Evolutionary conservation across 2,888 invertebrate genomes (phyloP), one percentile per base, ranked within the genome.

Genomic region (Dromius quadrimaculatus): DNA sequence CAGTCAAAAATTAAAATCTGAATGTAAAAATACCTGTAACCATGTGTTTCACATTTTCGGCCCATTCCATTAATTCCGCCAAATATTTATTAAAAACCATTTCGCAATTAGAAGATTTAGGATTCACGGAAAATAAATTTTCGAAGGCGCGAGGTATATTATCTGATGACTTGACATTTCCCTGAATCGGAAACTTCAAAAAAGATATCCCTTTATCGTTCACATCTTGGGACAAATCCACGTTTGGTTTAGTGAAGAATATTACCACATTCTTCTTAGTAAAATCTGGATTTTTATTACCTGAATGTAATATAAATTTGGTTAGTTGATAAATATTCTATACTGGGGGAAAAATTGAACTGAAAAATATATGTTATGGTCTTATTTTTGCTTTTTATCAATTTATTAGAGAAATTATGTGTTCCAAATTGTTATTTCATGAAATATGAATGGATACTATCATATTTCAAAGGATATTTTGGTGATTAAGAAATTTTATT

Each of bases 121-220:
- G 34, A n/a, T 68, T 20, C 8, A 68, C 32, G 1, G 57, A 32
- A 32, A 68, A 59, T 59, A 68, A 20, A 8, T 41, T 68, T 59
- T 43, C 32, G 20, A 45, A 68, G 1, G 13, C 28, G 1, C 32
- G 32, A 4, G 68, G 68, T 17, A 68, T 59, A 9, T 59, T 32
- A 34, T 59, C 36, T 36, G 34, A n/a, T 9, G 54, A 36, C 54
- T 66, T 41, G 15, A 59, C 34, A 28, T 22, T 41, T 8, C 68
- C 68, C 5, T 15, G 17, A 3, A 68, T 59, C 17, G 68, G 45
- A 68, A 68, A 68, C 43, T 68, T 38, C n/a, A 68, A 28, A 15
- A 68, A 68, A 6, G 32, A 28, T 19, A 68, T 68, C 11, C 68
- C 68, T 13, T 9, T 11, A 20, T 59, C 68, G 20, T 68, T 34